phyloP scores from a whole-genome alignment of 2,888 invertebrate species.

The Leptopterna dolabrata region DNA sequence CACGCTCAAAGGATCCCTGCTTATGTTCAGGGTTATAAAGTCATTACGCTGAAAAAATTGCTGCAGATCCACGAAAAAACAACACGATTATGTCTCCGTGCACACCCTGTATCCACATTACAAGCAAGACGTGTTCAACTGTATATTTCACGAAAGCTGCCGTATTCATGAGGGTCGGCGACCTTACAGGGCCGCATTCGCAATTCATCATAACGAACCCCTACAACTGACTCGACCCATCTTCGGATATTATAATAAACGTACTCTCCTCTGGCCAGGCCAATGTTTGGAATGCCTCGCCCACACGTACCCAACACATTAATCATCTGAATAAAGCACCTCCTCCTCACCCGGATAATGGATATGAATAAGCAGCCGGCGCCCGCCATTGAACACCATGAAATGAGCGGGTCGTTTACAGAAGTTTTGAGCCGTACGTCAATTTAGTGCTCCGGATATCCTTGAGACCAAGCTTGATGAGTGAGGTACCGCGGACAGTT shows the following conservation, averaged over 20 bases:
- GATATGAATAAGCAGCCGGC: not conserved
- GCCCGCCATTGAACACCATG: not conserved
- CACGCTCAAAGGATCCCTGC: too few species aligned
- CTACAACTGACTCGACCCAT: not conserved
- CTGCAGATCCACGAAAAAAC: too few species aligned
- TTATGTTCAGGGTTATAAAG: too few species aligned
- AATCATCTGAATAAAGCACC: not conserved
- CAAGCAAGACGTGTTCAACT: not conserved
- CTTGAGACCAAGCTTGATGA: too few species aligned
- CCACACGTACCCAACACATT: not conserved
- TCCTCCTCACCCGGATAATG: not conserved
- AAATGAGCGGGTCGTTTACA: not conserved
- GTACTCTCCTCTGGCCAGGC: not conserved
- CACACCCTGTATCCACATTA: not conserved
- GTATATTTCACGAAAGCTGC: not conserved
- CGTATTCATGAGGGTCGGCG: not conserved
- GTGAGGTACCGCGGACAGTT: too few species aligned
- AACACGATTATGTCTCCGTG: not conserved
- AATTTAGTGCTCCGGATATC: not conserved
- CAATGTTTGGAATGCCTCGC: not conserved
- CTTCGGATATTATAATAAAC: slow-evolving; percentile 7
- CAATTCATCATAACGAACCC: not conserved
- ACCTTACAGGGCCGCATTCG: not conserved
- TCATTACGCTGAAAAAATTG: too few species aligned
- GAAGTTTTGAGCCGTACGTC: not conserved